Base-by-base conservation (phyloP, 2,113 vertebrate genomes). In the Thunnus thynnus region DNA sequence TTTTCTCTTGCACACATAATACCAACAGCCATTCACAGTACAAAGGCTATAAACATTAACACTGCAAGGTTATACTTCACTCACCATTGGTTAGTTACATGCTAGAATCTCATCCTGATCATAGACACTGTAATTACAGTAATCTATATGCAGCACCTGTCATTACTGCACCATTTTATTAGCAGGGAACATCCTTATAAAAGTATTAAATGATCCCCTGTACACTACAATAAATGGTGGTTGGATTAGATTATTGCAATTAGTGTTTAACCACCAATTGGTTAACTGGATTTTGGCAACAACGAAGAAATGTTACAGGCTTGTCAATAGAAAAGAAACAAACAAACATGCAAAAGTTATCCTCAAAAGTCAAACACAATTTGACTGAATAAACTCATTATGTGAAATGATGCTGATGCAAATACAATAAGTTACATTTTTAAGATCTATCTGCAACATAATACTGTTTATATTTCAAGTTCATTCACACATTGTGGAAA, bases 391-490 rank as follows among this genome's bases (percentile, higher is more conserved):
- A 41, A 52, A 30, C 17, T 18, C 5, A 30, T 30, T 10, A 66
- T 50, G 44, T 75, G 32, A 78, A 83, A 78, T 65, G n/a, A 56
- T 46, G 1, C 20, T 7, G 0, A 65, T 1, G 20, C 41, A 64
- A 74, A 80, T 65, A 70, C 1, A 55, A 51, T 20, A 46, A 17
- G 0, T 66, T 1, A 44, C 16, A 67, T 55, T 32, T 18, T 61
- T 51, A 69, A 83, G 66, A 66, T 65, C 3, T 47, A 16, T 77
- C 51, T 47, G 51, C 7, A 64, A 55, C 56, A 72, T 74, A 88
- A 89, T 69, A 72, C 79, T 87, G 75, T 66, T 73, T 54, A 14
- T 14, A 50, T 20, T 75, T 88, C 80, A 87, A 70, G 62, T 83
- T 72, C 9, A 30, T 71, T 58, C 17, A 0, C 56, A 83, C 80